Base-by-base conservation (phyloP, 1,140 invertebrate species). In the Bombyx mandarina region DNA sequence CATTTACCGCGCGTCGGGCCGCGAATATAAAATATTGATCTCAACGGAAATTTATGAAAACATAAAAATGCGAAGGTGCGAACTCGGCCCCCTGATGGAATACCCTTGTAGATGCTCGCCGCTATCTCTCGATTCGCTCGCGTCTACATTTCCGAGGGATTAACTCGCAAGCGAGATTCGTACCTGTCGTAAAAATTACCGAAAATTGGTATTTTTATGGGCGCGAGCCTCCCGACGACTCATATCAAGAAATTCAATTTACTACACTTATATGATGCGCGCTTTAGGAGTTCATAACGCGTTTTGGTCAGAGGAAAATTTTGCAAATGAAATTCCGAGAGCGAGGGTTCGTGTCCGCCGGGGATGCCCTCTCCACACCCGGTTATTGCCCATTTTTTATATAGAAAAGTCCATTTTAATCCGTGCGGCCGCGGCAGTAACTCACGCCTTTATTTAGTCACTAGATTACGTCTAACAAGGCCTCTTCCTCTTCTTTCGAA, bases 11-110 rank as follows among this genome's bases (percentile, higher is more conserved):
- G 58, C 57, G 56, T 26, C 60, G 68, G 63, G 61, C 60, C 62
- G 69, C 69, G 69, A 72, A 75, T 75, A 79, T 79, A 77, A 75
- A 79, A 79, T 74, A 81, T 81, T 79, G 78, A 81, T 81, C 75
- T 68, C 66, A 61, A 64, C 62, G 69, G 66, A 73, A 78, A 80
- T 79, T 75, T 81, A 77, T 81, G 76, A 81, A 78, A 77, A 77
- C 75, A 75, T 80, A 80, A 80, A 78, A 80, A 73, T 65, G 58
- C 64, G 64, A 61, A 73, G 69, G 73, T 73, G 71, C 63, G 69
- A 65, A 70, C 62, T 56, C 56, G 53, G 12, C 51, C 45, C 61
- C 56, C 63, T 73, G 71, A 74, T 74, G 71, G 67, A 72, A 72
- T 71, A 74, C 62, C 58, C 73, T 56, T 65, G 71, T 72, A 62